Percentiles rank a stretch among this genome's conserved stretches.
phyloP scores from a whole-genome alignment of 2,113 vertebrate genomes.

The Mellivora capensis region DNA sequence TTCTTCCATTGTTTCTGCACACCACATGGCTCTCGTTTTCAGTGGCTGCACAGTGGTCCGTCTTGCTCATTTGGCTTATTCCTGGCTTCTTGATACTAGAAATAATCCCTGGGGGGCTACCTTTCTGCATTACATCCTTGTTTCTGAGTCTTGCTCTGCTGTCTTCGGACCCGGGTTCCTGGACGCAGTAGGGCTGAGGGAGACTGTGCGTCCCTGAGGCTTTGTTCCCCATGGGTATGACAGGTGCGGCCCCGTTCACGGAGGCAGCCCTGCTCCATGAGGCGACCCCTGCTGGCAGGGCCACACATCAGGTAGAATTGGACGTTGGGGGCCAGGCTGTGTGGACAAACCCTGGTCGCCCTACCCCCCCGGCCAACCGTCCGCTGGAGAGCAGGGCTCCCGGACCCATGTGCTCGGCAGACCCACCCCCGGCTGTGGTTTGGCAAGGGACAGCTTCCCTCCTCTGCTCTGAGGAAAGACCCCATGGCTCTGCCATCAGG shows the following conservation, averaged over 20 bases:
- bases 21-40: fast-evolving
- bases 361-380: background rate
- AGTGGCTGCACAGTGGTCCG: fast-evolving
- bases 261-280: background rate
- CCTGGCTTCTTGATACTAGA: too few species aligned
- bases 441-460: background rate
- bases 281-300: too few species aligned
- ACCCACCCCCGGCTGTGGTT: background rate
- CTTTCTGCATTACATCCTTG: too few species aligned
- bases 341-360: background rate
- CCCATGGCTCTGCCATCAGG: fast-evolving
- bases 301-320: background rate
- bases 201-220: background rate
- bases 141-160: background rate
- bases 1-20: background rate
- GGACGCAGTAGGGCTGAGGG: too few species aligned
- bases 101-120: background rate
- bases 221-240: background rate
- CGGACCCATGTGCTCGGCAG: background rate
- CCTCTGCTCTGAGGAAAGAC: background rate
- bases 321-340: background rate
- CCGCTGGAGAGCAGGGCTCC: background rate
- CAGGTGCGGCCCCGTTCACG: background rate
- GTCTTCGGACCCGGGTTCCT: background rate
- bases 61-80: fast-evolving